Base-by-base conservation (phyloP, 1,140 invertebrate species). In the Ruditapes philippinarum region DNA sequence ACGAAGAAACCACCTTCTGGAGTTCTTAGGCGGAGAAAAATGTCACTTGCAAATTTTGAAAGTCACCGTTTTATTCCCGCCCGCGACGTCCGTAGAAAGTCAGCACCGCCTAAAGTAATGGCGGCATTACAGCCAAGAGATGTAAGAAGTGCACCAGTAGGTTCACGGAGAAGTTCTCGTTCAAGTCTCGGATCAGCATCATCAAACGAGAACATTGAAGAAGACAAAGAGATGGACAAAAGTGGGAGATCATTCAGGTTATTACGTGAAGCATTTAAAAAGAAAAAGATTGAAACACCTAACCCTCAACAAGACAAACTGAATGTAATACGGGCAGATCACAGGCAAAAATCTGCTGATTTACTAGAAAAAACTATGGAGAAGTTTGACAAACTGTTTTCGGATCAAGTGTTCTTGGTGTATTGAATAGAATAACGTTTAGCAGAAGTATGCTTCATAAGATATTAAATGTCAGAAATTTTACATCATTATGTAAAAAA, bases 241-340 rank as follows among this genome's bases (percentile, higher is more conserved):
- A n/a, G 11, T 22, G 49, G 62, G 9, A 4, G 84, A 9, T 87
- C 84, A 0, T 87, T 42, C 25, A 60, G 84, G n/a, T 31, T 78
- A 5, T 78, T 87, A 45, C n/a, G 54, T 19, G 84, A 87, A 45
- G 73, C 84, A 0, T 87, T 78, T 60, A 76, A 78, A 54, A 87
- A 87, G 51, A 57, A 73, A 22, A 78, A 65, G 45, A 62, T 45
- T 3, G 84, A 87, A 38, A 19, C 33, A 25, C n/a, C 54, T 2
- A 49, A 87, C 28, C 54, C 70, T 4, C 31, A 60, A 38, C 28
- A 42, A 57, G 73, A 87, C 12, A 60, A 28, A 57, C 38, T 87
- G 12, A 60, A 76, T 31, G 36, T 25, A 31, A 62, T 87, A 40
- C 74, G 74, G 33, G 70, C 33, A 42, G 49, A 87, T 65, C 70